phyloP scores from a whole-genome alignment of 1,140 invertebrate species.

The Sitophilus oryzae region DNA sequence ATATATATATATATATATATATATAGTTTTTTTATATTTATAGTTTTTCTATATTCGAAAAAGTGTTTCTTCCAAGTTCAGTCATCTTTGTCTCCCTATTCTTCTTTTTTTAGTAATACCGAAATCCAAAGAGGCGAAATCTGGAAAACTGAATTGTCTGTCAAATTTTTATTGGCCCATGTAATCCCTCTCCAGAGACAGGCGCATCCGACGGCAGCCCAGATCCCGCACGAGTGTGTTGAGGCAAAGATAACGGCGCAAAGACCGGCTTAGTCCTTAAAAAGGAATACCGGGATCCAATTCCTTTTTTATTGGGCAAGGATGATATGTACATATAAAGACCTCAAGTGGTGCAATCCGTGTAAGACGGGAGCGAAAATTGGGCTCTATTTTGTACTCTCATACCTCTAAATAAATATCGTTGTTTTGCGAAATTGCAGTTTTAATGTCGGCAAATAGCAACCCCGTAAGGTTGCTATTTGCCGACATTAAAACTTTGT shows the following conservation, averaged over 20 bases:
- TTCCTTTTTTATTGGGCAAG: background rate
- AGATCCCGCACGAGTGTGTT: background rate
- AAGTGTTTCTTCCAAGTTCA: no score
- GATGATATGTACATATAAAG: background rate
- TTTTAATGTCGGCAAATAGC: no score
- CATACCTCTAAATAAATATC: no score
- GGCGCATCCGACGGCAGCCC: background rate
- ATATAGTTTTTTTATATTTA: no score
- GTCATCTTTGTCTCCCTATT: no score
- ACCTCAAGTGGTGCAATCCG: background rate
- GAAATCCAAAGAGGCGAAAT: no score
- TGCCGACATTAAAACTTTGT: no score
- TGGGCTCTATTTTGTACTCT: background rate
- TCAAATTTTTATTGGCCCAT: background rate
- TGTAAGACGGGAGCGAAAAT: background rate
- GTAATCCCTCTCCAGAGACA: background rate
- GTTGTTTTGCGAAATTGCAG: no score
- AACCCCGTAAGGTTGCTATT: no score
- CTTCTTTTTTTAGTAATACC: no score
- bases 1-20: no score
- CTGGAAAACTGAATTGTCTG: background rate
- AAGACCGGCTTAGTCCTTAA: background rate
- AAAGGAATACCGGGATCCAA: background rate
- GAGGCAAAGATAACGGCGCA: background rate
- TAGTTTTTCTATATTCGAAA: no score